A percentile compares a stretch with the other conserved stretches of the same genome.
Conservation (phyloP, 2,797 vertebrate species). For the Lutjanus campechanus region DNA sequence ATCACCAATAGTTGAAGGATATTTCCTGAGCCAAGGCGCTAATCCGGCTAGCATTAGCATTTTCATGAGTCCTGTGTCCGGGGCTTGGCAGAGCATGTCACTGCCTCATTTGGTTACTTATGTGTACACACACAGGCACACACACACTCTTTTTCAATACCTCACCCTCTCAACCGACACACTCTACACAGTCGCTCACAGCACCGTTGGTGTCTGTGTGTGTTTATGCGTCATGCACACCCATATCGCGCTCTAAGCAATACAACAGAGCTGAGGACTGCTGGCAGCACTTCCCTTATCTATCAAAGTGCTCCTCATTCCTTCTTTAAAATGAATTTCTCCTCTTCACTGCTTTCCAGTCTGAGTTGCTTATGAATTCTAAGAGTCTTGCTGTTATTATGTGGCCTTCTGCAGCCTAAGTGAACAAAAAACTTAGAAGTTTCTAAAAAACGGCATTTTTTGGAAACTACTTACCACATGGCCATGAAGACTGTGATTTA, state of each 20-base stretch:
- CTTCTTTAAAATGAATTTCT: constrained; percentile 76
- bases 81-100: constrained; percentile 85
- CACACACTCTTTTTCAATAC: constrained; percentile 45
- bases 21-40: constrained; percentile 74
- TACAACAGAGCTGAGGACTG: constrained; percentile 66
- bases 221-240: constrained; percentile 65
- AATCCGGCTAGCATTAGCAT: constrained; percentile 87
- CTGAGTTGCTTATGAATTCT: constrained; percentile 63
- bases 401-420: constrained; percentile 33
- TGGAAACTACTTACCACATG: constrained; percentile 9
- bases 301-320: constrained; percentile 72
- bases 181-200: constrained; percentile 42
- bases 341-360: constrained; percentile 69
- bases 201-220: constrained; percentile 52
- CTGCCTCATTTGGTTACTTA: constrained; percentile 80
- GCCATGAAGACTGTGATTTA: constrained; percentile 6
- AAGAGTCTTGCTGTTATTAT: constrained; percentile 62
- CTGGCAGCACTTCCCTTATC: constrained; percentile 75
- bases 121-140: constrained; percentile 54
- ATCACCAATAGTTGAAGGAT: constrained; percentile 72
- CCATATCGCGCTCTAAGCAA: constrained; percentile 59
- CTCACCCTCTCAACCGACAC: constrained; percentile 42
- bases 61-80: constrained; percentile 84
- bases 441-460: constrained; percentile 8
- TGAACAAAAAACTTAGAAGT: constrained; percentile 37